These are phyloP conservation scores for Labrus mixtus DNA, from an alignment of 2,113 vertebrate genomes.

Conservation along the genomic window DNA sequence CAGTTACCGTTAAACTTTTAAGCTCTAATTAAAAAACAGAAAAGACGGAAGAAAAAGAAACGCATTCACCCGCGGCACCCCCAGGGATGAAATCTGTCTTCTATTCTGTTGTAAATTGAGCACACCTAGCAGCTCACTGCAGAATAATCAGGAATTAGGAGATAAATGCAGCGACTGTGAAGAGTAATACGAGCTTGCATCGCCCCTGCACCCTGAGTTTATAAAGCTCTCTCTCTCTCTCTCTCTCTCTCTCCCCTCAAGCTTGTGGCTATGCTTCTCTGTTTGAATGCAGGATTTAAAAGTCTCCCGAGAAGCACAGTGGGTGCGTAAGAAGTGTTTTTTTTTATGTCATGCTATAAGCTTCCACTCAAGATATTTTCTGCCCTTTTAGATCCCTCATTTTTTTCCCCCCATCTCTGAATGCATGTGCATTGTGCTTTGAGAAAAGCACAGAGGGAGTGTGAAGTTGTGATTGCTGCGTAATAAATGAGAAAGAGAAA, in stretches of 20 bases:
- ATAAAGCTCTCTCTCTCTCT: slow-evolving; percentile 55
- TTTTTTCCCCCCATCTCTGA: slow-evolving; percentile 28
- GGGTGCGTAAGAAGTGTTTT: slow-evolving; percentile 68
- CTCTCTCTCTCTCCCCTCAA: slow-evolving; percentile 18
- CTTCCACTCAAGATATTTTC: slow-evolving; percentile 66
- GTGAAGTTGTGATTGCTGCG: slow-evolving; percentile 33
- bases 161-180: slow-evolving; percentile 79
- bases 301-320: slow-evolving; percentile 64
- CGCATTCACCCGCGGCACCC: slow-evolving; percentile 55
- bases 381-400: slow-evolving; percentile 42
- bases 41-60: slow-evolving; percentile 49
- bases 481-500: slow-evolving; percentile 47
- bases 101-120: slow-evolving; percentile 79
- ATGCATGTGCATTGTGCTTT: slow-evolving; percentile 47
- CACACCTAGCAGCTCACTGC: slow-evolving; percentile 79
- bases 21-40: slow-evolving; percentile 79
- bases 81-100: slow-evolving; percentile 75
- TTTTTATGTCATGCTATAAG: slow-evolving; percentile 68
- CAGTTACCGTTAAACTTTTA: slow-evolving; percentile 76
- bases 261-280: slow-evolving; percentile 53
- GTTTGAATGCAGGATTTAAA: slow-evolving; percentile 75
- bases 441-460: slow-evolving; percentile 41
- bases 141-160: slow-evolving; percentile 82
- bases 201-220: slow-evolving; percentile 65
- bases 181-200: slow-evolving; percentile 67